Evolutionary conservation across 2,797 vertebrate species (phyloP).

Genomic region (Cottoperca gobio): DNA sequence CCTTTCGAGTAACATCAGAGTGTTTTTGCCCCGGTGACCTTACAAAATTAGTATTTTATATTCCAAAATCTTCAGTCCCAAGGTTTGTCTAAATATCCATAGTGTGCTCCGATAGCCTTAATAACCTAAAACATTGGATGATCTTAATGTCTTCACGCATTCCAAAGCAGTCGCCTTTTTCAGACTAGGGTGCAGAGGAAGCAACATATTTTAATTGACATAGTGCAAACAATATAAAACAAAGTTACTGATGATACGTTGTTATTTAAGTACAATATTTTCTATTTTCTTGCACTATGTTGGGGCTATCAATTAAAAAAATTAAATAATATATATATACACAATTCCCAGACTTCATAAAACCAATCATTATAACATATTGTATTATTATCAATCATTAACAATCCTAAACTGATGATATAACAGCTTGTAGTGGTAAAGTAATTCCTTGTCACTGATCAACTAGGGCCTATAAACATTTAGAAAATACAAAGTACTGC

Average conservation of each 20-base stretch:
- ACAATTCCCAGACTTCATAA: background rate
- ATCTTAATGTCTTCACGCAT: background rate
- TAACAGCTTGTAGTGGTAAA: background rate
- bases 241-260: background rate
- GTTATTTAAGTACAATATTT: background rate
- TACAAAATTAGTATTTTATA: background rate
- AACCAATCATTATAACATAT: background rate
- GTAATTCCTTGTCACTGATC: constrained; percentile 28
- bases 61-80: background rate
- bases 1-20: background rate
- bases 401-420: background rate
- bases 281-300: background rate
- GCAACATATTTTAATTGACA: background rate
- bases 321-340: background rate
- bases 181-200: background rate
- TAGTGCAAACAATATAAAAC: background rate
- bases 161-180: background rate
- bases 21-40: background rate
- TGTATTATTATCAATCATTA: background rate
- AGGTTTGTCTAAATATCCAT: background rate
- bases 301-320: background rate
- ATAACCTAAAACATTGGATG: background rate
- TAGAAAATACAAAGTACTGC: background rate
- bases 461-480: constrained; percentile 9
- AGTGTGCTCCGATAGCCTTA: background rate